Conservation (phyloP, 2,113 vertebrate genomes). For the Polypterus bichir region DNA sequence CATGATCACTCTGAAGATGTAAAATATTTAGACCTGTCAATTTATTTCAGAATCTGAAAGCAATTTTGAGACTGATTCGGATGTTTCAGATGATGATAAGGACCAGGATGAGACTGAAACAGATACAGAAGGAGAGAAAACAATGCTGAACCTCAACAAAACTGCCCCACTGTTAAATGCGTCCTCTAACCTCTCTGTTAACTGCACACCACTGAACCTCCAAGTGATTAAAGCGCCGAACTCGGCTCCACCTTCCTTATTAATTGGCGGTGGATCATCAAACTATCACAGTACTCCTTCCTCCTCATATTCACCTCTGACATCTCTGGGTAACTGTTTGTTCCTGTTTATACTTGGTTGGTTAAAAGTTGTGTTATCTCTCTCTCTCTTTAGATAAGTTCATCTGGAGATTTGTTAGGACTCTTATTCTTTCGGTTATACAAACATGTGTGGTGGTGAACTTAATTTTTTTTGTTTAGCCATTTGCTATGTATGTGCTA, state of each 20-base stretch:
- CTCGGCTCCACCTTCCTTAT: constrained; percentile 49
- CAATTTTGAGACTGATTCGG: constrained; percentile 79
- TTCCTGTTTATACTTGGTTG: constrained; percentile 22
- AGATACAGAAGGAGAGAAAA: constrained; percentile 66
- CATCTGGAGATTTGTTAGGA: no score
- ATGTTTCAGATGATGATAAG: constrained; percentile 71
- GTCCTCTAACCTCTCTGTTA: constrained; percentile 57
- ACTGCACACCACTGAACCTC: constrained; percentile 69
- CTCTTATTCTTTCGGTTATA: no score
- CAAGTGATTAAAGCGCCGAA: constrained; percentile 56
- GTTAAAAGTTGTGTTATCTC: no score
- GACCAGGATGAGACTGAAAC: constrained; percentile 66
- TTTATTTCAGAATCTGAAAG: constrained; percentile 70
- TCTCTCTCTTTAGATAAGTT: no score
- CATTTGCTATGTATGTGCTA: neutral
- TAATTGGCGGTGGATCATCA: constrained; percentile 48
- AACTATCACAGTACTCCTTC: constrained; percentile 51
- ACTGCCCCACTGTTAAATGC: constrained; percentile 58
- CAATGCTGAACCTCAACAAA: constrained; percentile 50
- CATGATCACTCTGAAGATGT: no score
- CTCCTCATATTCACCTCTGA: constrained; percentile 45
- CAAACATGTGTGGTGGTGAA: neutral
- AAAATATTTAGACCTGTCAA: constrained; percentile 23
- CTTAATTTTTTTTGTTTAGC: neutral
- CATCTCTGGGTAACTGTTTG: constrained; percentile 57